Base-by-base conservation (phyloP, 2,113 vertebrate species). In the Catharus minimus region DNA sequence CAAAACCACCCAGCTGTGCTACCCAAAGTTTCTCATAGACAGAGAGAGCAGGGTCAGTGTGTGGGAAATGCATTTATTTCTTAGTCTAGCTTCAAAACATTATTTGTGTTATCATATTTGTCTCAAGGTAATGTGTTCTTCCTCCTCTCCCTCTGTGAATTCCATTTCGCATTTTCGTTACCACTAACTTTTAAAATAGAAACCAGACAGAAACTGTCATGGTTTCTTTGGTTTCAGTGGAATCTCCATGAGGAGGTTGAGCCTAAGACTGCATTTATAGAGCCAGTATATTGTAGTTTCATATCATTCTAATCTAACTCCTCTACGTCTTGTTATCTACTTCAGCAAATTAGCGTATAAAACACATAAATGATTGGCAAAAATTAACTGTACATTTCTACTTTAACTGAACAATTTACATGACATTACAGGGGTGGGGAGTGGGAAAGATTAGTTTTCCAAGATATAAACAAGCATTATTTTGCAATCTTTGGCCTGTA, bases 401-500 rank as follows among this genome's bases (percentile, higher is more conserved):
- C 27, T 94, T 86, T 61, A 97, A 92, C 65, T 39, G 64, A 95
- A 92, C 91, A 88, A 90, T 91, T 94, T 97, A 85, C n/a, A 69
- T 87, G 86, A 66, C 41, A 81, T 84, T 92, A 83, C 0, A 5
- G 39, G 69, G 20, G 30, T 1, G 78, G 56, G 22, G 7, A 1
- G 6, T 33, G 19, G 32, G 1, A 38, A 61, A 94, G 82, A 89
- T 66, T 92, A 92, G 55, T 61, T 88, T 94, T 93, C 58, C 61
- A 96, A 95, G 90, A 95, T 96, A 89, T 89, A 94, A 95, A 94
- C 86, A 89, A 94, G 62, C 55, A 82, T 74, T 90, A 66, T 39
- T 96, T 96, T 96, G 95, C 95, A 97, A 96, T 97, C 96, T 97
- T 96, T 97, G 96, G 95, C 96, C 95, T 96, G 96, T 97, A 96